A percentile compares a stretch with the other conserved stretches of the same genome.
Evolutionary conservation across 1,140 invertebrate genomes (phyloP).

Genomic region (Lordiphosa stackelbergi): DNA sequence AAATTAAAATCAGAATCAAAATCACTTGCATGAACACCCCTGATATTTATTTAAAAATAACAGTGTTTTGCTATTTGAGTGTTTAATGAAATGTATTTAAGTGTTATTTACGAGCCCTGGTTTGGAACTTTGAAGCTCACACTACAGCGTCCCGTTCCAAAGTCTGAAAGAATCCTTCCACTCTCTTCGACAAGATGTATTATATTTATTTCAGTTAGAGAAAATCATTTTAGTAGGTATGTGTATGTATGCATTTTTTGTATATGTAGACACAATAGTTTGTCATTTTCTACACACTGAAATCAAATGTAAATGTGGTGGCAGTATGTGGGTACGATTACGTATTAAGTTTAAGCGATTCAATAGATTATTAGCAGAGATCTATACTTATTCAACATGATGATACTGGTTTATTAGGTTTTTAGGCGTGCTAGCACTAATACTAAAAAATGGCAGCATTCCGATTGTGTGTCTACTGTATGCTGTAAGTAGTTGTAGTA

Average conservation of each 20-base stretch:
- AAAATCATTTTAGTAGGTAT: slow-evolving; percentile 23
- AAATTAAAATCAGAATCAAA: too few relatives aligned
- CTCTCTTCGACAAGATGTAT: slow-evolving; percentile 2
- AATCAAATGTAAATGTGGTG: slow-evolving; percentile 1
- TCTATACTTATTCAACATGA: slow-evolving; percentile 11
- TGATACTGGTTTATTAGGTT: slow-evolving; percentile 1
- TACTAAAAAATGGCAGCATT: slow-evolving; percentile 7
- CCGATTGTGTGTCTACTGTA: background rate
- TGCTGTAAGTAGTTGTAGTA: background rate
- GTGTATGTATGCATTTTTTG: background rate
- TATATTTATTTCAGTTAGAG: slow-evolving; percentile 24
- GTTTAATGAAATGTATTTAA: too few relatives aligned
- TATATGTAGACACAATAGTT: slow-evolving; percentile 26
- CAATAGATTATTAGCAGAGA: slow-evolving; percentile 5
- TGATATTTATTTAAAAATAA: too few relatives aligned
- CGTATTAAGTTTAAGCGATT: slow-evolving; percentile 8
- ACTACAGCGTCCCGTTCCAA: too few relatives aligned
- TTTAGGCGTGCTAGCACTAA: slow-evolving; percentile 5
- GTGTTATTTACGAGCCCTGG: too few relatives aligned
- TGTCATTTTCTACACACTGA: slow-evolving; percentile 1
- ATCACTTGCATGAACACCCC: too few relatives aligned
- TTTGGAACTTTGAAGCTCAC: too few relatives aligned
- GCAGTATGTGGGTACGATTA: background rate
- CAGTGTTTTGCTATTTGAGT: too few relatives aligned
- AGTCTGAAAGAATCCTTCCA: too few relatives aligned